Conservation (phyloP, 2,113 vertebrate species). For the Cyprinus carpio region DNA sequence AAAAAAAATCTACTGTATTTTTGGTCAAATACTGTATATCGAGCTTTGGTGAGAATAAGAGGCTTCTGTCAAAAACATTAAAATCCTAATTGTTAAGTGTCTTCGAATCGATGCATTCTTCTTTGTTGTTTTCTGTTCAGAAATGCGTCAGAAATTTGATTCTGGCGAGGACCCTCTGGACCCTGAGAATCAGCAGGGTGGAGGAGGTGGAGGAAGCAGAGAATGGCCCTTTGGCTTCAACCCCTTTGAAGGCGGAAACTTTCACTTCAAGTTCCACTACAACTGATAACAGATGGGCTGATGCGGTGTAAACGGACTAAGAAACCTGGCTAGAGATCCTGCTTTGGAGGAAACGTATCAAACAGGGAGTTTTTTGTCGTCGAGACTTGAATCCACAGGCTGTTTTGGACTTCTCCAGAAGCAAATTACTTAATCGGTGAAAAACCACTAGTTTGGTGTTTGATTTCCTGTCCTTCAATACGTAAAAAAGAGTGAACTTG, state of each 20-base stretch:
- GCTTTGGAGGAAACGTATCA: constrained; percentile 30
- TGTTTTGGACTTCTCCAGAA: constrained; percentile 32
- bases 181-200: constrained; percentile 82
- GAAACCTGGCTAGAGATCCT: constrained; percentile 5
- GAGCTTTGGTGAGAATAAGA: background rate
- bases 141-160: constrained; percentile 86
- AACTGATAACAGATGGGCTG: constrained; percentile 68
- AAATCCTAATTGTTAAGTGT: background rate
- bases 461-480: background rate
- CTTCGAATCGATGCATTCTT: background rate
- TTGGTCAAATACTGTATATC: background rate
- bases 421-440: background rate
- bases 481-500: constrained; percentile 43
- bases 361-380: background rate
- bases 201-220: constrained; percentile 69
- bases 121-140: constrained; percentile 56
- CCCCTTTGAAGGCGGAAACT: constrained; percentile 82
- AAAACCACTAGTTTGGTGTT: constrained; percentile 7
- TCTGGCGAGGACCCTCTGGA: constrained; percentile 82
- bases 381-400: constrained; percentile 34
- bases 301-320: constrained; percentile 17
- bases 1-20: background rate
- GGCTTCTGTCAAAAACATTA: background rate
- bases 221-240: constrained; percentile 82
- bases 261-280: constrained; percentile 84